Evolutionary conservation across 2,113 vertebrate species (phyloP).

Genomic region (Sterrhoptilus dennistouni): DNA sequence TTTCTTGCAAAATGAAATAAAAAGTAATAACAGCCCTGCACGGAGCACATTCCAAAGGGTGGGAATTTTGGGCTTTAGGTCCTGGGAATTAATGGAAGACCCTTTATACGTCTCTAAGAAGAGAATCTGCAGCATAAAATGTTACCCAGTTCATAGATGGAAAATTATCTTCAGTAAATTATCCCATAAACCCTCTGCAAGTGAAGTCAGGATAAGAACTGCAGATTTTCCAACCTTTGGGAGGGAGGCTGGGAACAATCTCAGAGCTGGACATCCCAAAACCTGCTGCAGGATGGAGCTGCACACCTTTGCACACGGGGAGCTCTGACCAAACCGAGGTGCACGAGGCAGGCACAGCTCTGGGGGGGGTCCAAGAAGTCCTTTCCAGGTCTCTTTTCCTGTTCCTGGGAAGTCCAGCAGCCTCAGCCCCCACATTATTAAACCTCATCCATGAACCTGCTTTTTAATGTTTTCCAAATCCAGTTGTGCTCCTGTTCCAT

Average conservation of each 20-base stretch:
- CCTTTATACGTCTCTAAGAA: neutral
- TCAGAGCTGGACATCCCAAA: neutral
- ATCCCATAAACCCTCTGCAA: neutral
- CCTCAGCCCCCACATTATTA: neutral
- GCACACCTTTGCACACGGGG: accelerated
- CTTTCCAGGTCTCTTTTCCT: neutral
- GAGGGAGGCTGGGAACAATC: neutral
- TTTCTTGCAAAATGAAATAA: neutral
- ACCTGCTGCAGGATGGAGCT: neutral
- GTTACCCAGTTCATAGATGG: neutral
- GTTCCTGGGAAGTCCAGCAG: neutral
- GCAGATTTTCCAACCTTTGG: neutral
- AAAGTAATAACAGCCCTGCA: neutral
- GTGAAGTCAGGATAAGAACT: neutral
- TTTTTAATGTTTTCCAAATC: neutral
- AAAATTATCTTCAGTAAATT: neutral
- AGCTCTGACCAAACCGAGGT: neutral
- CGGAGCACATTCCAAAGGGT: neutral
- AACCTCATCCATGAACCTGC: neutral
- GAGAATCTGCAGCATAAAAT: neutral
- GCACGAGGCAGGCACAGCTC: neutral
- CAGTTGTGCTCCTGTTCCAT: neutral
- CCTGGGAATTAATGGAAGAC: neutral
- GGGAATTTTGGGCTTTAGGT: neutral
- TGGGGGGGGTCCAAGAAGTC: neutral